Base-by-base conservation (phyloP, 2,888 invertebrate genomes). In the Mamestra brassicae region DNA sequence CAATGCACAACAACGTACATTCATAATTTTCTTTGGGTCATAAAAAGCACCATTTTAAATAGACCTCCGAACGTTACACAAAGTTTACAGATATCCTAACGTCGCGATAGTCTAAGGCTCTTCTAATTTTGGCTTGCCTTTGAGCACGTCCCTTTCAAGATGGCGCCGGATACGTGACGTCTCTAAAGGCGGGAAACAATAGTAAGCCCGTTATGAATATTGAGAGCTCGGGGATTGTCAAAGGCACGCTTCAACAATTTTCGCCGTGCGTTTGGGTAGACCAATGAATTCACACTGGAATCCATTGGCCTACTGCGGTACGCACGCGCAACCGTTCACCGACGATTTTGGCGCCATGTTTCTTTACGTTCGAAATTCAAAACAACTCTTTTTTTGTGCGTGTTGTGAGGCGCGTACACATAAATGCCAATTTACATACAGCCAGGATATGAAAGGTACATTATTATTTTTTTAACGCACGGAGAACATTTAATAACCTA, bases 11-110 rank as follows among this genome's bases (percentile, higher is more conserved):
- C 91, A 86, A 87, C 87, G 89, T 87, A 93, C 91, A 93, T 94
- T 94, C 93, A 95, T 94, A 94, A 95, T 95, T 95, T 94, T 95
- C 93, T 95, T 91, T 95, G 91, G 95, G 94, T 94, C 94, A 95
- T 87, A 92, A 92, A 92, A 92, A 93, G 85, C 81, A 88, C 95
- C 94, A 93, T 50, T 83, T 57, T 90, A 90, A 47, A 38, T 54
- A 85, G 94, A 93, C 82, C 94, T 78, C 81, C 83, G 74, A 87
- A 87, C 81, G 85, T 90, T 88, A 89, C 87, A 78, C 78, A 62
- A 47, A 47, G 67, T 78, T 80, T 68, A 81, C 78, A 81, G 85
- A 84, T 87, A 78, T 81, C 79, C 75, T 81, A 74, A 75, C 47
- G 75, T 81, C 66, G 85, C 80, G 80, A 88, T 90, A 87, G 88